Evolutionary conservation across 2,888 invertebrate species (phyloP).

Genomic region (Cacoxenus indagator): DNA sequence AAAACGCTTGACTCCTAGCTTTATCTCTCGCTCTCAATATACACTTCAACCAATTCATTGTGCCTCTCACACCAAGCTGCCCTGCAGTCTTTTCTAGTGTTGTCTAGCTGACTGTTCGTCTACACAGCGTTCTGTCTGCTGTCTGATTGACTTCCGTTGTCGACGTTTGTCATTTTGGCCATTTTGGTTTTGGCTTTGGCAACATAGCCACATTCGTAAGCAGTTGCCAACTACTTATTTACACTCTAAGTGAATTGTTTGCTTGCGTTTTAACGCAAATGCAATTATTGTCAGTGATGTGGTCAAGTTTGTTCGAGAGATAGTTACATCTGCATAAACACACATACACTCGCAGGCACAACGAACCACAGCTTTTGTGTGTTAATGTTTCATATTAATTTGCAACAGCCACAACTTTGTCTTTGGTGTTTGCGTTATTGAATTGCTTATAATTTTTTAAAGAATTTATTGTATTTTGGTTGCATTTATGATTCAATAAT

Average conservation of each 20-base stretch:
- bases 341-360: not conserved
- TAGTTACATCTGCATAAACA: too few relatives aligned
- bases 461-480: not conserved
- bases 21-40: too few relatives aligned
- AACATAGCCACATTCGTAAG: constrained; percentile 20
- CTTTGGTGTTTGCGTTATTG: not conserved
- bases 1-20: constrained; percentile 4
- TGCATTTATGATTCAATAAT: not conserved
- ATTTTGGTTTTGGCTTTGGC: constrained; percentile 53
- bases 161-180: constrained; percentile 60
- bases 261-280: constrained; percentile 62
- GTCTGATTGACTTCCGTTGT: constrained; percentile 63
- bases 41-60: constrained; percentile 12
- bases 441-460: not conserved
- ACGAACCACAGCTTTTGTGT: too few relatives aligned
- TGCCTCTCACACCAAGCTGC: too few relatives aligned
- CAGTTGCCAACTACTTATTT: constrained; percentile 49
- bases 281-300: constrained; percentile 52
- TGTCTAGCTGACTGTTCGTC: constrained; percentile 23
- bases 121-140: constrained; percentile 53
- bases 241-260: constrained; percentile 63
- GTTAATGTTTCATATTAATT: constrained; percentile 17
- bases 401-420: not conserved
- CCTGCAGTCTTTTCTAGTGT: constrained; percentile 21
- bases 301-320: constrained; percentile 5